phyloP scores from a whole-genome alignment of 2,113 vertebrate species.

The Sardina pilchardus region DNA sequence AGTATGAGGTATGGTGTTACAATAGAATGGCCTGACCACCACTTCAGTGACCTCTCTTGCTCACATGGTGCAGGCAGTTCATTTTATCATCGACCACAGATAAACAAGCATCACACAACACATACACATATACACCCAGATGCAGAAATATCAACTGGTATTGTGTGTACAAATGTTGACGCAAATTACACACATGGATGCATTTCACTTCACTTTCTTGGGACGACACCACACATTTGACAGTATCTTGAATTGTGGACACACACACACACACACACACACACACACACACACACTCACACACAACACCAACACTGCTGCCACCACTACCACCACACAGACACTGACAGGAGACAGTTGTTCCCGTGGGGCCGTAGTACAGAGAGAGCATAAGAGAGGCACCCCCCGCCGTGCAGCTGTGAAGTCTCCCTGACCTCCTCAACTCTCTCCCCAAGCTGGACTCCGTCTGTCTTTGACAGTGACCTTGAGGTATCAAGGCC shows the following conservation, averaged over 20 bases:
- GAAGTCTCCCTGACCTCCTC: slow-evolving; percentile 20
- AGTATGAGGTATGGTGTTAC: not conserved
- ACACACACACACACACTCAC: not conserved
- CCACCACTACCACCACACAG: not conserved
- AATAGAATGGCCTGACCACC: not conserved
- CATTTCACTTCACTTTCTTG: too few relatives aligned
- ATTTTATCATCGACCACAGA: not conserved
- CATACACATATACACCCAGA: not conserved
- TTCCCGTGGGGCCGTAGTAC: not conserved
- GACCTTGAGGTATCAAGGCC: slow-evolving; percentile 53
- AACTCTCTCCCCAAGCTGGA: slow-evolving; percentile 12
- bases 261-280: not conserved
- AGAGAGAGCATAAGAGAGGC: not conserved
- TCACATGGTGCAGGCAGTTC: not conserved
- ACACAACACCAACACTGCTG: not conserved
- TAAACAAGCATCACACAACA: not conserved
- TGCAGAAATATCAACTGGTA: too few relatives aligned
- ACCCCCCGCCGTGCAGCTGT: not conserved
- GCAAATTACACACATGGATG: not conserved
- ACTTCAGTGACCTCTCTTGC: not conserved
- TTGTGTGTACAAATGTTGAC: not conserved
- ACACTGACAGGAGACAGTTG: not conserved
- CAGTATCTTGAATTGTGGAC: not conserved
- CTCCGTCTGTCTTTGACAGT: slow-evolving; percentile 34
- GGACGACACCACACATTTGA: too few relatives aligned